phyloP scores from a whole-genome alignment of 1,140 invertebrate species.

The Drosophila tani region DNA sequence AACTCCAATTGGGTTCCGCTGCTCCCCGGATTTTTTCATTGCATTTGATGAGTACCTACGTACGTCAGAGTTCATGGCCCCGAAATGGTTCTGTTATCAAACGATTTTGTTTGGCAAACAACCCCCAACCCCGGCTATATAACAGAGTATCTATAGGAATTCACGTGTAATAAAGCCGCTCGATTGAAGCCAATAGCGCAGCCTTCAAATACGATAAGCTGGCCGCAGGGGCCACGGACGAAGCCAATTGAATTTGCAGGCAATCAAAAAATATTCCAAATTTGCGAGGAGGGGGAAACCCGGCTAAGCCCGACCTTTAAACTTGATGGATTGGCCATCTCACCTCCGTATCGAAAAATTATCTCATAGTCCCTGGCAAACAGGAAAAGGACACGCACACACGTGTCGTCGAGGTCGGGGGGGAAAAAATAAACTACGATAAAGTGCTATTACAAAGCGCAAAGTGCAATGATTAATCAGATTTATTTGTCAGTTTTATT shows the following conservation, averaged over 20 bases:
- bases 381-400: slow-evolving; percentile 40
- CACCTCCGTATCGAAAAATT: slow-evolving; percentile 14
- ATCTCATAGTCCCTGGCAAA: slow-evolving; percentile 26
- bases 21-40: slow-evolving; percentile 65
- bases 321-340: slow-evolving; percentile 22
- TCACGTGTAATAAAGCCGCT: slow-evolving; percentile 60
- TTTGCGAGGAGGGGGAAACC: slow-evolving; percentile 3
- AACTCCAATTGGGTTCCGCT: slow-evolving; percentile 62
- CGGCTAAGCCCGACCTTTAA: not conserved
- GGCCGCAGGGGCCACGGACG: slow-evolving; percentile 3
- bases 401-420: slow-evolving; percentile 7
- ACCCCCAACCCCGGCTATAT: slow-evolving; percentile 21
- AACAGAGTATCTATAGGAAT: slow-evolving; percentile 12
- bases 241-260: slow-evolving; percentile 55
- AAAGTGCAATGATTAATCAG: slow-evolving; percentile 84
- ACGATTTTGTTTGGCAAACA: slow-evolving; percentile 64
- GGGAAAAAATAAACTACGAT: slow-evolving; percentile 56
- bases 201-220: slow-evolving; percentile 49
- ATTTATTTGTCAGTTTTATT: slow-evolving; percentile 84
- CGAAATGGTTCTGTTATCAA: slow-evolving; percentile 65
- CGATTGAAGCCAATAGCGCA: slow-evolving; percentile 47
- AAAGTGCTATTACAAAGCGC: slow-evolving; percentile 71
- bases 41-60: slow-evolving; percentile 68
- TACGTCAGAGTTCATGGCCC: slow-evolving; percentile 20
- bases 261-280: slow-evolving; percentile 27